phyloP scores from a whole-genome alignment of 2,888 invertebrate species.

The Dinocampus coccinellae region DNA sequence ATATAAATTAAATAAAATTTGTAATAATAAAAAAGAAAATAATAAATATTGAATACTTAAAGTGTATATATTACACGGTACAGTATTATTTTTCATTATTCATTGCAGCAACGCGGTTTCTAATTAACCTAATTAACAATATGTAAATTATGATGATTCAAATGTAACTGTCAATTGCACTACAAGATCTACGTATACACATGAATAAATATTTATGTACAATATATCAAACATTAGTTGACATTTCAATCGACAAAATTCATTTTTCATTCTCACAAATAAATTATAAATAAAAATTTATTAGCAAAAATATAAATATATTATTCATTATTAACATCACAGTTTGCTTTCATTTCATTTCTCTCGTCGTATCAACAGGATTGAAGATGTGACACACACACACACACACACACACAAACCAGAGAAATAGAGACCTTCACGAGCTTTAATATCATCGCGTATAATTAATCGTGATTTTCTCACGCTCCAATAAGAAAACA shows the following conservation, averaged over 20 bases:
- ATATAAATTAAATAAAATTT: background rate
- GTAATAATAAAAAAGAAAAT: too few relatives aligned
- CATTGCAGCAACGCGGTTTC: slow-evolving; percentile 33
- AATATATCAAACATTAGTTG: too few relatives aligned
- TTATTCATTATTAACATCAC: too few relatives aligned
- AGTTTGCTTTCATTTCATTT: background rate
- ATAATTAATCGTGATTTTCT: background rate
- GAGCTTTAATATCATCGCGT: background rate
- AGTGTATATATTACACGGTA: background rate
- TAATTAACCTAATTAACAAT: slow-evolving; percentile 49
- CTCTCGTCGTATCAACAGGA: background rate
- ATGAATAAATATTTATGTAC: background rate
- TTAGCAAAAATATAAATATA: too few relatives aligned
- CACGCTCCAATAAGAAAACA: background rate
- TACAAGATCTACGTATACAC: background rate
- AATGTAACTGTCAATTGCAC: slow-evolving; percentile 6
- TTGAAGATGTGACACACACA: too few relatives aligned
- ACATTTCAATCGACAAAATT: too few relatives aligned
- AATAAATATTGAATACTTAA: background rate
- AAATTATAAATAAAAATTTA: too few relatives aligned
- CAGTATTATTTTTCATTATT: background rate
- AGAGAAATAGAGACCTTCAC: background rate
- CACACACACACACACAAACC: too few relatives aligned
- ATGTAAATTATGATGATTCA: slow-evolving; percentile 29
- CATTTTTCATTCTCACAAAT: too few relatives aligned